phyloP scores from a whole-genome alignment of 2,113 vertebrate species.

The Notechis scutatus region DNA sequence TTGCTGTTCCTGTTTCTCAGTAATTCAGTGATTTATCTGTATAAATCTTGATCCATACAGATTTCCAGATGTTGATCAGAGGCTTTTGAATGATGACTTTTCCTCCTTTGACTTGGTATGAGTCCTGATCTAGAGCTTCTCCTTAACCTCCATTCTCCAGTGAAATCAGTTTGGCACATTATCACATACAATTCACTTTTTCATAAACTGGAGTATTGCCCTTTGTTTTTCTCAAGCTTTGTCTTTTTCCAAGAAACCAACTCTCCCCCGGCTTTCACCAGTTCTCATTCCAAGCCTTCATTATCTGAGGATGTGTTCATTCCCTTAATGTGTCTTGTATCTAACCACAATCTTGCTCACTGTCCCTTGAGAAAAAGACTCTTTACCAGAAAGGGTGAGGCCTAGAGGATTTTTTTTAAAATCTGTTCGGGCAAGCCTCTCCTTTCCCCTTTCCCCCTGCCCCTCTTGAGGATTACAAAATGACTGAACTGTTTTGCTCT shows the following conservation, averaged over 20 bases:
- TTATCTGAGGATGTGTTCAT: neutral
- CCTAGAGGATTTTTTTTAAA: neutral
- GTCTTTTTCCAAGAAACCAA: neutral
- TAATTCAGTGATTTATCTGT: neutral
- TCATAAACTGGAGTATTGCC: neutral
- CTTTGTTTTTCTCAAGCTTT: neutral
- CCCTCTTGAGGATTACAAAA: neutral
- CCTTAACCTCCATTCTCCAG: neutral
- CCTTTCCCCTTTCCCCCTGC: neutral
- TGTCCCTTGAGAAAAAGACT: neutral
- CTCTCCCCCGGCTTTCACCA: neutral
- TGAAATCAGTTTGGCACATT: neutral
- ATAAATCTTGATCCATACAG: neutral
- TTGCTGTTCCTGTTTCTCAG: neutral
- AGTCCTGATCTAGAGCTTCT: neutral
- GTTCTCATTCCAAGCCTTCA: neutral
- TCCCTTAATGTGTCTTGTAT: neutral
- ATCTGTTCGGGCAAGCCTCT: neutral
- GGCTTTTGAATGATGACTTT: neutral
- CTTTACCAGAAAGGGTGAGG: neutral
- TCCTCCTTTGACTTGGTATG: neutral
- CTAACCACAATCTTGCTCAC: neutral
- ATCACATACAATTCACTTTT: neutral
- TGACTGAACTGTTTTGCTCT: neutral
- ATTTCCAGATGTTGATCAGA: neutral